phyloP scores from a whole-genome alignment of 2,113 vertebrate species.

The Ptilonorhynchus violaceus region DNA sequence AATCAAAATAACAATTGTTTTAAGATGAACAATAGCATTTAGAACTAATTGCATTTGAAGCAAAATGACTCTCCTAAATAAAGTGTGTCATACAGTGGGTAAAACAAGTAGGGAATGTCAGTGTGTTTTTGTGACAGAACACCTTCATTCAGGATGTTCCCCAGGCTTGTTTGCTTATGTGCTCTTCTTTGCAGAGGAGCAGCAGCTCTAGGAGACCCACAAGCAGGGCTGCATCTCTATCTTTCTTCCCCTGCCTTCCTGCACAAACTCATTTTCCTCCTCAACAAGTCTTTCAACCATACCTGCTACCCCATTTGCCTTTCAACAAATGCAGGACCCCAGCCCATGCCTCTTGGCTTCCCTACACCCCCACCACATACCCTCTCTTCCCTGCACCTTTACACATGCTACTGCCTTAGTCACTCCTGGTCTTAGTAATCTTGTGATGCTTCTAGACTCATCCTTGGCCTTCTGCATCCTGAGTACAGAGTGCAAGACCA shows the following conservation, averaged over 20 bases:
- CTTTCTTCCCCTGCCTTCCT: background rate
- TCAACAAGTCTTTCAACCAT: background rate
- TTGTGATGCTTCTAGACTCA: background rate
- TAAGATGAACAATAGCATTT: slow-evolving; percentile 61
- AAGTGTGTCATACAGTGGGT: background rate
- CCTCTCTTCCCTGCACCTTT: background rate
- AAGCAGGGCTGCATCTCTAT: background rate
- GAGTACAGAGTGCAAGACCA: background rate
- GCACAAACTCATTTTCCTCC: background rate
- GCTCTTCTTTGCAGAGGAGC: background rate
- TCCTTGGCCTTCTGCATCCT: background rate
- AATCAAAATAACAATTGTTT: slow-evolving; percentile 73
- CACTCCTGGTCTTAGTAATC: background rate
- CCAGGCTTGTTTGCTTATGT: background rate
- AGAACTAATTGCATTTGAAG: slow-evolving; percentile 52
- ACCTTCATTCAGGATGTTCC: background rate
- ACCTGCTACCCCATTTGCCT: background rate
- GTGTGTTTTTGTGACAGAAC: background rate
- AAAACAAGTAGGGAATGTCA: background rate
- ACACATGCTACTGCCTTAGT: background rate
- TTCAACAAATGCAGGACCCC: background rate
- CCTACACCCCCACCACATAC: fast-evolving
- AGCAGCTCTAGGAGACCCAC: background rate
- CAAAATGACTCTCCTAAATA: background rate
- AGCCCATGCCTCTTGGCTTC: background rate